These are phyloP conservation scores for Hippocampus mohnikei DNA, from an alignment of 2,113 vertebrate genomes.

Conservation along the genomic window DNA sequence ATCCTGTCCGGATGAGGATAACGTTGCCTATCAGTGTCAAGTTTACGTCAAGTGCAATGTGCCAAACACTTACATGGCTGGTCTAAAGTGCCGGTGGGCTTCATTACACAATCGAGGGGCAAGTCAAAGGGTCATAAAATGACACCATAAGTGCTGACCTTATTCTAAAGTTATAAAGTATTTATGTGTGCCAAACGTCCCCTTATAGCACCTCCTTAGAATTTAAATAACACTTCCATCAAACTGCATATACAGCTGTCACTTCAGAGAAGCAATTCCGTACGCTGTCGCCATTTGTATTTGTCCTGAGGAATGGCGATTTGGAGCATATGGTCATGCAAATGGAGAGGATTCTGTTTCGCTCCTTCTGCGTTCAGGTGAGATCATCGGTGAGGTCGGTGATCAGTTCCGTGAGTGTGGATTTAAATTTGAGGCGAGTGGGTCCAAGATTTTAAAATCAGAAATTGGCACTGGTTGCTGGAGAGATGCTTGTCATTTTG, in stretches of 20 bases:
- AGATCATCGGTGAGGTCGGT: no score
- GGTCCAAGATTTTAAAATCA: not conserved
- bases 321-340: conserved; percentile 38
- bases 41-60: conserved; percentile 24
- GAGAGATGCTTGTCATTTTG: no score
- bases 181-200: conserved; percentile 20
- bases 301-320: conserved; percentile 25
- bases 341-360: conserved; percentile 24
- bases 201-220: conserved; percentile 31
- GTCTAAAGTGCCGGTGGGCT: conserved; percentile 24
- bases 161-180: conserved; percentile 25
- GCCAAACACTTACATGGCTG: conserved; percentile 33
- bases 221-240: conserved; percentile 48
- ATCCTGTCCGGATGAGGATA: conserved; percentile 1
- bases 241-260: conserved; percentile 40
- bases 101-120: conserved; percentile 32
- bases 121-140: conserved; percentile 40
- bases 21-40: conserved; percentile 13
- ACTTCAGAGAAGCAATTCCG: conserved; percentile 23
- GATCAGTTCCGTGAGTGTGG: not conserved
- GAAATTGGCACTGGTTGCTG: no score
- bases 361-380: conserved; percentile 2
- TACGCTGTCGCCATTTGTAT: conserved; percentile 5
- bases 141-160: conserved; percentile 36
- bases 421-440: not conserved